These are phyloP conservation scores for Chaetorhynchus papuensis DNA, from an alignment of 2,113 vertebrate genomes.

Conservation along the genomic window DNA sequence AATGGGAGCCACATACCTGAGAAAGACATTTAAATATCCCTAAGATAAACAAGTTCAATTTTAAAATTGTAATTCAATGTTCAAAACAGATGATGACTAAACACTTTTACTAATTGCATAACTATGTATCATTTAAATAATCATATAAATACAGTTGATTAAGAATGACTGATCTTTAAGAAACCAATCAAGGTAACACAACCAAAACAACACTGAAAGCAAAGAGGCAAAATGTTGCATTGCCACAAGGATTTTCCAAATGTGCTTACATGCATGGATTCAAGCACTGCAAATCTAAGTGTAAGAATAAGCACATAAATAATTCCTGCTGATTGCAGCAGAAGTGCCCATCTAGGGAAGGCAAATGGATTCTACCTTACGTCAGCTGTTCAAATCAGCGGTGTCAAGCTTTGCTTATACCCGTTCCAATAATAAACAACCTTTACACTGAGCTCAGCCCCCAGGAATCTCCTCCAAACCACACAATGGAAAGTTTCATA, in stretches of 20 bases:
- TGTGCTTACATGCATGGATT: background rate
- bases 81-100: slow-evolving; percentile 51
- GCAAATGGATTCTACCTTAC: background rate
- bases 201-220: background rate
- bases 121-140: slow-evolving; percentile 57
- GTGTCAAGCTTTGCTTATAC: background rate
- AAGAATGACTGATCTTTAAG: slow-evolving; percentile 50
- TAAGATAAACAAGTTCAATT: background rate
- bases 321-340: slow-evolving; percentile 27
- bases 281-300: background rate
- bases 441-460: background rate
- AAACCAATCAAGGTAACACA: slow-evolving; percentile 29
- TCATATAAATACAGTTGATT: slow-evolving; percentile 61
- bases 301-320: background rate
- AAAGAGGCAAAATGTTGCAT: background rate
- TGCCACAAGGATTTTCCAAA: background rate
- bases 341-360: background rate
- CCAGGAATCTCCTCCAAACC: background rate
- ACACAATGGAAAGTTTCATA: background rate
- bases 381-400: background rate
- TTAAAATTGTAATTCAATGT: slow-evolving; percentile 16
- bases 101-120: slow-evolving; percentile 56
- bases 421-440: background rate
- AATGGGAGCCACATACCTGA: background rate
- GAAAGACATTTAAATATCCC: background rate